Base-by-base conservation (phyloP, 2,797 vertebrate species). In the Tapirus indicus region DNA sequence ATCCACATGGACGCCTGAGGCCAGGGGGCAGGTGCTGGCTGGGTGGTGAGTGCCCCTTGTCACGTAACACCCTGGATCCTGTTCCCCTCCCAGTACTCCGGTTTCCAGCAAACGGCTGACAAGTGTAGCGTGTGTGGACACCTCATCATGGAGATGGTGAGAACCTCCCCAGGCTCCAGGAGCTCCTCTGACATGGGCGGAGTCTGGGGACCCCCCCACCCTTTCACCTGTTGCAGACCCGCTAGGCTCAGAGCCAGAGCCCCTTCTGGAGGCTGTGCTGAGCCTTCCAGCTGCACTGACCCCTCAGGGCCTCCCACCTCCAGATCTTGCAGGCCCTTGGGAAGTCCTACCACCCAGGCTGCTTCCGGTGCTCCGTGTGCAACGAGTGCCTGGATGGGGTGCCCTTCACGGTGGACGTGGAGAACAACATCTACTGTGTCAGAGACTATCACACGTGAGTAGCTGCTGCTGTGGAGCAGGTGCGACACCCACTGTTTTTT, bases 141-240 rank as follows among this genome's bases (percentile, higher is more conserved):
- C 98, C 99, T 99, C 98, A 99, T 99, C 98, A 99, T 99, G 99
- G 99, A 99, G 98, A 99, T 99, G 99, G 99, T 99, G 99, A 99
- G 99, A 95, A 2, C 83, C 56, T 49, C 62, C 84, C 82, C 25
- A 38, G 69, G 27, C 68, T 75, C 95, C 54, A 13, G 69, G 62
- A 66, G 32, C 49, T 69, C 93, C 56, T 78, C 62, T 54, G 77
- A 12, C 3, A 0, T 0, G 66, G 80, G 77, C 0, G 18, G 16
- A n/a, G 32, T 60, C 93, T 49, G 13, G 88, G 71, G 79, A 44
- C 80, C 72, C 86, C 80, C 72, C 82, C 58, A 5, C n/a, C 68
- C 78, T 56, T 44, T 83, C 78, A 44, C 83, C 91, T 77, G 52
- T 38, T 77, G 71, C 54, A 62, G 85, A 94, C 86, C 62, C 71